phyloP scores from a whole-genome alignment of 2,888 invertebrate genomes.

The Drosophila neotestacea region DNA sequence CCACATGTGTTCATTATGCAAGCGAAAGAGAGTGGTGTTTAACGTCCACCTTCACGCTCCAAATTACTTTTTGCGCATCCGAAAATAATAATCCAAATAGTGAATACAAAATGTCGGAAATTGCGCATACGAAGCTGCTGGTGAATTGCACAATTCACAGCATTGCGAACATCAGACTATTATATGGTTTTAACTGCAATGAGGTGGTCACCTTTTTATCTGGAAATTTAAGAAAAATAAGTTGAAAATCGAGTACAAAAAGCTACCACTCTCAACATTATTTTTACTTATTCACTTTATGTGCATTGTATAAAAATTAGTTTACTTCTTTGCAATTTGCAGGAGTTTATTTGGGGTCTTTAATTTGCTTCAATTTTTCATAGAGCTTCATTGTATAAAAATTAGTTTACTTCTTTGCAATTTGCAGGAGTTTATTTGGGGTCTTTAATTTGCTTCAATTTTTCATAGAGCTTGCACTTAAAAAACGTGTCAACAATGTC shows the following conservation, averaged over 20 bases:
- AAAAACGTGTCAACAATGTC: background rate
- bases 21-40: background rate
- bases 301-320: background rate
- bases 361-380: constrained; percentile 17
- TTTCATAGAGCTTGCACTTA: constrained; percentile 4
- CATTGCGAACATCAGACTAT: constrained; percentile 19
- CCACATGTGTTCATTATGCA: constrained; percentile 4
- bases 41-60: no score
- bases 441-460: constrained; percentile 20
- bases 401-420: background rate
- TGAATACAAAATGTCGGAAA: constrained; percentile 80
- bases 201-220: constrained; percentile 82
- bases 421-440: background rate
- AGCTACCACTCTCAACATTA: background rate
- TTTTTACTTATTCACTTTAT: background rate
- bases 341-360: constrained; percentile 1
- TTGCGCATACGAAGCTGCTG: constrained; percentile 83
- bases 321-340: background rate
- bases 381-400: no score
- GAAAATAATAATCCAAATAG: constrained; percentile 6
- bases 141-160: constrained; percentile 83
- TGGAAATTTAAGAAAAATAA: constrained; percentile 83
- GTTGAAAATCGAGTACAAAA: constrained; percentile 39
- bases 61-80: no score
- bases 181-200: constrained; percentile 81